Conservation (phyloP, 2,113 vertebrate genomes). For the Megalops atlanticus region DNA sequence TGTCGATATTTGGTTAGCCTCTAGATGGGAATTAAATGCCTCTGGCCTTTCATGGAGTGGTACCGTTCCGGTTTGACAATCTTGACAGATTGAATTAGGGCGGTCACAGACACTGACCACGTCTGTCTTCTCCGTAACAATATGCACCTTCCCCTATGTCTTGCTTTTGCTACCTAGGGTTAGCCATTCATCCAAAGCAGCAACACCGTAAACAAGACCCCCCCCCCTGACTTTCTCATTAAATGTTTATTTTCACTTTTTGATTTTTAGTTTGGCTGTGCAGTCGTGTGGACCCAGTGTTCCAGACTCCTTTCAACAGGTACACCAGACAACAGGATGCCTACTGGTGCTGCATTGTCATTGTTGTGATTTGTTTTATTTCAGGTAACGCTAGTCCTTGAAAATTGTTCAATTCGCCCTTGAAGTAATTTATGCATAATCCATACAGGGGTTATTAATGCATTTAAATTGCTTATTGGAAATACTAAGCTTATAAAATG, state of each 20-base stretch:
- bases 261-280: not conserved
- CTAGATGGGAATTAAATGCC: slow-evolving; percentile 46
- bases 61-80: not conserved
- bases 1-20: slow-evolving; percentile 54
- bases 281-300: not conserved
- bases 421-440: not conserved
- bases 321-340: not conserved
- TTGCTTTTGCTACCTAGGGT: not conserved
- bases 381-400: not conserved
- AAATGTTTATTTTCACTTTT: not conserved
- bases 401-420: not conserved
- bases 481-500: too few species aligned
- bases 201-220: not conserved
- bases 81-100: not conserved
- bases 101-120: not conserved
- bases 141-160: not conserved
- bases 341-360: not conserved
- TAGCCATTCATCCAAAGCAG: not conserved
- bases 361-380: not conserved
- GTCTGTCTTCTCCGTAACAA: not conserved
- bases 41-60: slow-evolving; percentile 35
- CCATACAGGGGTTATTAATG: not conserved
- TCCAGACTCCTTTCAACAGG: not conserved
- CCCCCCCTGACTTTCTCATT: not conserved
- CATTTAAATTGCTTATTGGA: not conserved